Base-by-base conservation (phyloP, 2,797 vertebrate species). In the Rhynchotus rufescens region DNA sequence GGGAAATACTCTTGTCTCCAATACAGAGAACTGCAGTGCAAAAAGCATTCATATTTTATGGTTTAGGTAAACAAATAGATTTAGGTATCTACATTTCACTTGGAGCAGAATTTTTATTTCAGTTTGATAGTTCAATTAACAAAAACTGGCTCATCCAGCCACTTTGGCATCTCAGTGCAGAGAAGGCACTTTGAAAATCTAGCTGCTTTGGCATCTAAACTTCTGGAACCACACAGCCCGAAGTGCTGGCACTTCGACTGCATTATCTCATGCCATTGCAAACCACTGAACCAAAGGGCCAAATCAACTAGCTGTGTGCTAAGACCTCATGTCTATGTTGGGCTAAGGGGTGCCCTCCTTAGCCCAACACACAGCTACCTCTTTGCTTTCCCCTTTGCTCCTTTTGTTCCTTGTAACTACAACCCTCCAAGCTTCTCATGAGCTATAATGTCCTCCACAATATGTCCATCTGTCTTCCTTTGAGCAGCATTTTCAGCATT, bases 391-490 rank as follows among this genome's bases (percentile, higher is more conserved):
- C 52, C 30, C 77, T 65, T 61, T 59, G 10, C 6, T 66, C 30
- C 51, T 15, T 9, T 0, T 12, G 44, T 9, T 61, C 17, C 51
- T 11, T 8, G 6, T 2, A 4, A 84, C 28, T 51, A 12, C 17
- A 51, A 14, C 23, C 8, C 4, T 17, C 21, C 42, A 59, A 67
- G 47, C 28, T 44, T 62, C 22, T 38, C 3, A 2, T 12, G 10
- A 66, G n/a, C n/a, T 60, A 23, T 30, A 26, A 22, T 59, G 3
- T 23, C 60, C 56, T 73, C 19, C 26, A 16, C 25, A 34, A 1
- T 6, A 69, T 12, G 44, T 2, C 14, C 38, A 47, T 1, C 10
- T 2, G 3, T 0, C 38, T 25, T 12, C 22, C 59, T 9, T 56
- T 64, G 44, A 72, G 59, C 28, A 74, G 30, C 34, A 56, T 40